Evolutionary conservation across 2,888 invertebrate species (phyloP), one percentile per base, ranked within the genome.

Genomic region (Amblyjoppa fuscipennis): DNA sequence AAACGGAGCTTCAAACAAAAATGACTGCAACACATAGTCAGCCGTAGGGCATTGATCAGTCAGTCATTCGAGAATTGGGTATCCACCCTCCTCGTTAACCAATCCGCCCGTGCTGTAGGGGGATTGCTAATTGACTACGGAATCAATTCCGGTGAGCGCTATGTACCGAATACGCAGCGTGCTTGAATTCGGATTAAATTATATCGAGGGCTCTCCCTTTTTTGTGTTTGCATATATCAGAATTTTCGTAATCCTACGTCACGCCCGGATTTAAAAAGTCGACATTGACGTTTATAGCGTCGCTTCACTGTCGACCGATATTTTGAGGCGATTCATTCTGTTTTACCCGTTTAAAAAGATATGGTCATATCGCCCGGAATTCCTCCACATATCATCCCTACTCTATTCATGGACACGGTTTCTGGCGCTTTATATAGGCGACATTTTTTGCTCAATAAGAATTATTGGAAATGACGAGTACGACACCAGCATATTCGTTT

Each of bases 101-200:
- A 74, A 78, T 74, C 69, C 34, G 31, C 34, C 25, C 61, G 34
- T 45, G 25, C 13, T 59, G 68, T 25, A 34, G 3, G 20, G 38
- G 49, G 74, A 68, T 83, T 11, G 61, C 51, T 69, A 83, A 83
- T 79, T 79, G 56, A 51, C 59, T 28, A 13, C 34, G 13, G 61
- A 81, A 75, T 81, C 75, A 61, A 69, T 75, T 56, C 20, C 31
- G 20, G 20, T 49, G 41, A 53, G 31, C 45, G 13, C n/a, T 64
- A 34, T 25, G 6, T 16, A 64, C 34, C 64, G 34, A 16, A 64
- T 34, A 64, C 34, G 34, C 34, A 64, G 64, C 31, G 34, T 31
- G n/a, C 64, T 34, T 3, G 34, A 31, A 45, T 41, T 68, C 41
- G 53, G 11, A n/a, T 28, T 51, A 64, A 38, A 66, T 80, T 53